Base-by-base conservation (phyloP, 2,113 vertebrate species). In the Agelaius phoeniceus region DNA sequence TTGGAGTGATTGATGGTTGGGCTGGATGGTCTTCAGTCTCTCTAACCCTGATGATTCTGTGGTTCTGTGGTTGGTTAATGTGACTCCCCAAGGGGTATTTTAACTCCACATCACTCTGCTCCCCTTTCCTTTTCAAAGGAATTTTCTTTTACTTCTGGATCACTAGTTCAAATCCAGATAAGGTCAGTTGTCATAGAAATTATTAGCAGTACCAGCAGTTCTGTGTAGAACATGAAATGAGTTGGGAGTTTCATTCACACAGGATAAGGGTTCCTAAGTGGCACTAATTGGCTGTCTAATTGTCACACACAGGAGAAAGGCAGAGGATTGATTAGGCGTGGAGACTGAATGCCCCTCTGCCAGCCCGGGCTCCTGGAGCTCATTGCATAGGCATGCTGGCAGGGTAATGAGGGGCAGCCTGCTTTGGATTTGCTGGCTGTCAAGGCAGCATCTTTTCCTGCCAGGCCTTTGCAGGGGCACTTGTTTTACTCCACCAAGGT, bases 211-310 rank as follows among this genome's bases (percentile, higher is more conserved):
- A 75, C 83, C 92, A 88, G 88, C 88, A 59, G 85, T 75, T 59
- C 83, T 31, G 31, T 59, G 76, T 90, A 57, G 73, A 54, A 81
- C 77, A 35, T 62, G 68, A 86, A 94, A 94, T 79, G 90, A 96
- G 93, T 82, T 90, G 90, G 96, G 94, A 96, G 94, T 93, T 94
- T 67, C 80, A 43, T 72, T 68, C 52, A 33, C 88, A 59, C 85
- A 66, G 84, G 76, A 90, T 78, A 57, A 1, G 8, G 83, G 88
- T 69, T 86, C 84, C 79, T 96, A 95, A 96, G 88, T 95, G 93
- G 93, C 90, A 69, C 94, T 97, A 96, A 96, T 96, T 96, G 93
- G 95, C 95, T 96, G 88, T 86, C 93, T 96, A 96, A 93, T 96
- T 97, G 96, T 93, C 89, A 72, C 65, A 78, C 20, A 1, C 58